Evolutionary conservation across 2,113 vertebrate genomes (phyloP), one percentile per base, ranked within the genome.

Genomic region (Zeus faber): DNA sequence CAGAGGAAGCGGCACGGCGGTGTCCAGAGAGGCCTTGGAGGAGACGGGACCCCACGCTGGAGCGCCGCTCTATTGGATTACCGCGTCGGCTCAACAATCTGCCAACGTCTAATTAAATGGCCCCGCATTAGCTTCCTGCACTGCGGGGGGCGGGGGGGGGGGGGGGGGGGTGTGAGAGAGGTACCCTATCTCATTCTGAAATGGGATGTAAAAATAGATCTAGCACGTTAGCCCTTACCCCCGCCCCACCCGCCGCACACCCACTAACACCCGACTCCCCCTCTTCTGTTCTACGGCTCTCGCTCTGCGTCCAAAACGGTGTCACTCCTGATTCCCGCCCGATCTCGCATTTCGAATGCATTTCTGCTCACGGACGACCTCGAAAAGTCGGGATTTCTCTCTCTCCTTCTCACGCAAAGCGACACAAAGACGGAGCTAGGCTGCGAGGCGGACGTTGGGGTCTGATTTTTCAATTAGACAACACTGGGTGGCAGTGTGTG

Each of bases 31-130:
- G 75, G 73, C 62, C 64, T 80, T 59, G 53, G 75, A 81, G 71
- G 70, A 77, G 71, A 79, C 78, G 76, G 82, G 74, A 74, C 77
- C 72, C 76, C 57, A 21, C 13, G 25, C 64, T 25, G 69, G 72
- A 65, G 74, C 54, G 48, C 60, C 43, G 47, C 54, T 84, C 83
- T 87, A 88, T 87, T 86, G 82, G 80, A 88, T 89, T 88, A 89
- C 77, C 56, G 56, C 53, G 78, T 82, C 80, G 85, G 86, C 81
- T 76, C 77, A 86, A 83, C 80, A 80, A 87, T 83, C 85, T 80
- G 80, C 82, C 85, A 76, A 72, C 54, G 58, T 87, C 81, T 87
- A 89, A 89, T 90, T 87, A 88, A 87, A 88, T 89, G 88, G 84
- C 71, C 70, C 77, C 72, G 79, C 83, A 82, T 87, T 87, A 87